Percentiles rank a stretch among this genome's conserved stretches.
Conservation (phyloP, 2,797 vertebrate genomes). For the Squalus acanthias region DNA sequence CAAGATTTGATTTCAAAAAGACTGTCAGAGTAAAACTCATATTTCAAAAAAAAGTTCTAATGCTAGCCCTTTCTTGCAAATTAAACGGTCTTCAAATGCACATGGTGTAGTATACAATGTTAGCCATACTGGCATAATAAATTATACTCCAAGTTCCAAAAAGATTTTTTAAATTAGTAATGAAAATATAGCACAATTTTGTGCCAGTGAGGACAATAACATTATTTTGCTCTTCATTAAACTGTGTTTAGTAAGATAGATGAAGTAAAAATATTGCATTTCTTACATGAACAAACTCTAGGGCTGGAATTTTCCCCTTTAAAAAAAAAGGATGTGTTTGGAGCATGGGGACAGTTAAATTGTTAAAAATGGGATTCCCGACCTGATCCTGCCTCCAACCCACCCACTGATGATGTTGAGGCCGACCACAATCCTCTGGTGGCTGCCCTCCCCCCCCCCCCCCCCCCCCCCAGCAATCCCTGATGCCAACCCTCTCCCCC, state of each 20-base stretch:
- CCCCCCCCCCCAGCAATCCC: too few species aligned
- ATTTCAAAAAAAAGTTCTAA: not conserved
- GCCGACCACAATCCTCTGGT: too few species aligned
- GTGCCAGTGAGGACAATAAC: not conserved
- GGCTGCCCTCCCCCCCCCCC: too few species aligned
- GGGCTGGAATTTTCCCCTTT: too few species aligned
- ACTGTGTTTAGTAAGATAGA: not conserved
- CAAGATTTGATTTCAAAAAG: not conserved
- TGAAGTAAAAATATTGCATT: not conserved
- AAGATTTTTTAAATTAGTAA: not conserved
- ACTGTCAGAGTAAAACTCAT: not conserved
- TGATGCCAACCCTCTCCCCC: too few species aligned
- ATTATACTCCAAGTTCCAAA: not conserved
- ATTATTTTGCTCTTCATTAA: not conserved
- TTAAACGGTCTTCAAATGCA: not conserved
- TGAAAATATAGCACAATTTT: slow-evolving; percentile 6
- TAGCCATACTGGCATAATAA: not conserved
- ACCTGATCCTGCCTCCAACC: too few species aligned
- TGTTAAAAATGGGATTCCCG: too few species aligned
- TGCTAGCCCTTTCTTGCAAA: not conserved
- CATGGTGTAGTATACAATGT: not conserved
- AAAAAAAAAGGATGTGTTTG: too few species aligned
- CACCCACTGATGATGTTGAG: too few species aligned
- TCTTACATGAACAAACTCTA: not conserved
- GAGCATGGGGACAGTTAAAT: too few species aligned